Evolutionary conservation across 2,888 invertebrate genomes (phyloP), one percentile per base, ranked within the genome.

Genomic region (Leucania comma): DNA sequence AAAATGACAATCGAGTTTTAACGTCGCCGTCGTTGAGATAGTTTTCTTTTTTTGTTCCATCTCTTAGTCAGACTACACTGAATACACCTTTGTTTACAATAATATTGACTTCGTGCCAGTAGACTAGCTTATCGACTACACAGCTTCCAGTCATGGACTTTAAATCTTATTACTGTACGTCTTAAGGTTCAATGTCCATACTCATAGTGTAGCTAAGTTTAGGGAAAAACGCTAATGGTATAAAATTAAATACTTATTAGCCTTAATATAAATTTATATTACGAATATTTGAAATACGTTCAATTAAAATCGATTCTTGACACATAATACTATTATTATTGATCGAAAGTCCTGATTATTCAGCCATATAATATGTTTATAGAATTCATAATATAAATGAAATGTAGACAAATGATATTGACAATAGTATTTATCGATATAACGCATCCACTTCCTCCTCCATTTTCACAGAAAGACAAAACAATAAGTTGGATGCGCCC

Each of bases 61-160:
- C 50, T 32, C n/a, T 51, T 57, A 26, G 4, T 66, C 50, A 50
- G 29, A 57, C 9, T 65, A 72, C 63, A 72, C 69, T 72, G 60
- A 72, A 67, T 63, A 72, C 35, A 57, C 81, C 74, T 68, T 68
- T 83, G 75, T 77, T 66, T 56, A 72, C 78, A 83, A 81, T 85
- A 85, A 83, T 70, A 73, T 84, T 83, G 84, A 83, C 81, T 78
- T 69, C 66, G 66, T 75, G 78, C 75, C 72, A 71, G 64, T 78
- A 72, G 70, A 68, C 75, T 76, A 81, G 78, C 64, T 75, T 75
- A 64, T 71, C 56, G 62, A 68, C 69, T 72, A 70, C 75, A 72
- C 70, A 50, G 63, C 67, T 72, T 58, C 60, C 53, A 26, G 29
- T 53, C 50, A 35, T 72, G 66, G 72, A 72, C 61, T 60, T 72